phyloP scores from a whole-genome alignment of 2,797 vertebrate genomes.

The Xyrichtys novacula region DNA sequence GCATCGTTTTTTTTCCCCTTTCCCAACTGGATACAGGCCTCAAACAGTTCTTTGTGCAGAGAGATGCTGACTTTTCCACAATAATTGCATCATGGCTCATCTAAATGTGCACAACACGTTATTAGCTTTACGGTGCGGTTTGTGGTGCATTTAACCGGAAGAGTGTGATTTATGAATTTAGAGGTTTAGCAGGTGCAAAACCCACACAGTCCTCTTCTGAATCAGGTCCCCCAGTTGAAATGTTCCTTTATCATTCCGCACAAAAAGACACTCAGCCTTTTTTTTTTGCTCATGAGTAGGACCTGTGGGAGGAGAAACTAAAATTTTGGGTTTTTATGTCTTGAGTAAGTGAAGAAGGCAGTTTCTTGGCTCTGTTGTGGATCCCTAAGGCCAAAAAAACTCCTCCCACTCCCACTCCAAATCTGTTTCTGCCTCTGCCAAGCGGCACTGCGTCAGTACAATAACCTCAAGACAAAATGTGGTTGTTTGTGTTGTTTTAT shows the following conservation, averaged over 20 bases:
- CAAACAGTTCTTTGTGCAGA: too few species aligned
- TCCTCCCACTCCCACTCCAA: slow-evolving; percentile 47
- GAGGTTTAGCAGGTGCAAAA: too few species aligned
- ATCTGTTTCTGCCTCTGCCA: slow-evolving; percentile 49
- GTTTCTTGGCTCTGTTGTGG: slow-evolving; percentile 24
- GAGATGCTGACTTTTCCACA: too few species aligned
- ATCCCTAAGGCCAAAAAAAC: slow-evolving; percentile 23
- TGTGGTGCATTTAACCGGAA: too few species aligned
- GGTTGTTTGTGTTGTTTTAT: slow-evolving; percentile 5
- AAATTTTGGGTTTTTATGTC: neutral
- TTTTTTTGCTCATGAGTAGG: neutral
- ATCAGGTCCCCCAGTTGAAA: too few species aligned
- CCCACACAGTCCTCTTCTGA: too few species aligned
- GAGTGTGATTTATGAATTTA: too few species aligned
- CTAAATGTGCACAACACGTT: too few species aligned
- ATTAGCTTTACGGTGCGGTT: too few species aligned
- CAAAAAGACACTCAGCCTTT: neutral
- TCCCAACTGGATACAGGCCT: too few species aligned
- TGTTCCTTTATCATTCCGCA: neutral
- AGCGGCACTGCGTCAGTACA: slow-evolving; percentile 18
- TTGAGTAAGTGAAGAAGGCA: slow-evolving; percentile 23
- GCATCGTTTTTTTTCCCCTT: too few species aligned
- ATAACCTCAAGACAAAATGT: slow-evolving; percentile 8
- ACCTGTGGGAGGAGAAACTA: slow-evolving; percentile 1
- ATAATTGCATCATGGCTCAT: too few species aligned